Evolutionary conservation across 1,140 invertebrate species (phyloP).

Genomic region (Phenacoccus solenopsis): DNA sequence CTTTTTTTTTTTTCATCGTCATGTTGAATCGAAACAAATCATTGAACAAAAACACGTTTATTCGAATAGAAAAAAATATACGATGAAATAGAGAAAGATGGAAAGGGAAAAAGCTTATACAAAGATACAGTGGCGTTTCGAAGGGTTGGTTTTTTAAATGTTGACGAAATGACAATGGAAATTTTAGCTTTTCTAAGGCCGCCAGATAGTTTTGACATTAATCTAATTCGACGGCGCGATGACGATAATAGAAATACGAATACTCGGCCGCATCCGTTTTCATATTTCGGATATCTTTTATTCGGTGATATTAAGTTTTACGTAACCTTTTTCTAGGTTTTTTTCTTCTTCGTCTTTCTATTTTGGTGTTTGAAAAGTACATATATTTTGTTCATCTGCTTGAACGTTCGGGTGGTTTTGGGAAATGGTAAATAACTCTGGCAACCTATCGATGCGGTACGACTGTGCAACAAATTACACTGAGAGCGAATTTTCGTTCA

Average conservation of each 20-base stretch:
- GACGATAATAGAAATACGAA: slow-evolving; percentile 15
- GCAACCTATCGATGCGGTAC: not conserved
- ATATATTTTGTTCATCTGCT: too few species aligned
- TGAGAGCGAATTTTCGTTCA: too few species aligned
- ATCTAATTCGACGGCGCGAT: slow-evolving; percentile 9
- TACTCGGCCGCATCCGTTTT: slow-evolving; percentile 9
- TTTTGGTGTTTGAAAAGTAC: too few species aligned
- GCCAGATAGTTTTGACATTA: slow-evolving; percentile 12
- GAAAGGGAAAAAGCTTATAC: not conserved
- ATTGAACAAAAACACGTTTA: not conserved
- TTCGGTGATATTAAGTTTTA: not conserved
- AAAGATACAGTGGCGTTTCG: slow-evolving; percentile 9
- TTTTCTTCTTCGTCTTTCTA: not conserved
- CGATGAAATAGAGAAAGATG: not conserved
- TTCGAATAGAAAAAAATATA: not conserved
- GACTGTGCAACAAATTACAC: too few species aligned
- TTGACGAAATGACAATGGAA: slow-evolving; percentile 16
- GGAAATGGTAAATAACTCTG: not conserved
- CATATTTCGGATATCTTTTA: not conserved
- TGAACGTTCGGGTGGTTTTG: not conserved
- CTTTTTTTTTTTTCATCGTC: not conserved
- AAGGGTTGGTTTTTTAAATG: slow-evolving; percentile 16
- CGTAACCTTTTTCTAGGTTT: not conserved
- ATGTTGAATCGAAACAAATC: not conserved
- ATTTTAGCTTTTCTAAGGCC: slow-evolving; percentile 11